Evolutionary conservation across 2,888 invertebrate genomes (phyloP).

Genomic region (Aspidiotus rigidus): DNA sequence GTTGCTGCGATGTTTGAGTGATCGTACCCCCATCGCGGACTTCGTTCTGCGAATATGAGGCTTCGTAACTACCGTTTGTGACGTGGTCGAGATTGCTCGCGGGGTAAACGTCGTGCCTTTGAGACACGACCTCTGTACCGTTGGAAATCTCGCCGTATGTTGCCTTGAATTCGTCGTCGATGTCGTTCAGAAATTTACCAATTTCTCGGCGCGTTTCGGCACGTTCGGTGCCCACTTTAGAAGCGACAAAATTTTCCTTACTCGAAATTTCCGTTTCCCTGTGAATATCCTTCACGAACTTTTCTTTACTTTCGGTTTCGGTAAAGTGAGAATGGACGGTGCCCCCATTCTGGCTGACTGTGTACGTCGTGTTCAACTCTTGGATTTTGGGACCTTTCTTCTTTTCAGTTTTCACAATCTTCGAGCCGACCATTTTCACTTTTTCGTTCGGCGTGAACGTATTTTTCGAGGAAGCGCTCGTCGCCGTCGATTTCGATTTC

Average conservation of each 20-base stretch:
- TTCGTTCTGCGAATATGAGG: neutral
- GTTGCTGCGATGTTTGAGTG: neutral
- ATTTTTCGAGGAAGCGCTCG: slow-evolving; percentile 9
- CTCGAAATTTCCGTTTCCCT: neutral
- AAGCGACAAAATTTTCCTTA: neutral
- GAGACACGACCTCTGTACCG: neutral
- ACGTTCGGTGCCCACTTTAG: neutral
- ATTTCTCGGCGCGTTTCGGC: slow-evolving; percentile 24
- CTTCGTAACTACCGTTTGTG: neutral
- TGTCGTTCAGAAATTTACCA: slow-evolving; percentile 24
- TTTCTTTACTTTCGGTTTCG: slow-evolving; percentile 3
- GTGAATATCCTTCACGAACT: neutral
- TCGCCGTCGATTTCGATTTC: slow-evolving; percentile 9
- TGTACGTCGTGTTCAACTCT: slow-evolving; percentile 9
- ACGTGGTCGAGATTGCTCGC: neutral
- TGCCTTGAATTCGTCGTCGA: slow-evolving; percentile 28
- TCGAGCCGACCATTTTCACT: slow-evolving; percentile 31
- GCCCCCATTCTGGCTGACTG: neutral
- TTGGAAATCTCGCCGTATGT: slow-evolving; percentile 12
- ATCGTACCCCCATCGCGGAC: neutral
- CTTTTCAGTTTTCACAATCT: slow-evolving; percentile 28
- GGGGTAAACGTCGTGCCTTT: neutral
- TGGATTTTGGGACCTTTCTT: slow-evolving; percentile 11
- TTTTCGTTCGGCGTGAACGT: slow-evolving; percentile 27
- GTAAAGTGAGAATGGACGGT: slow-evolving; percentile 8